Conservation (phyloP, 1,140 invertebrate genomes). For the Nilaparvata lugens region DNA sequence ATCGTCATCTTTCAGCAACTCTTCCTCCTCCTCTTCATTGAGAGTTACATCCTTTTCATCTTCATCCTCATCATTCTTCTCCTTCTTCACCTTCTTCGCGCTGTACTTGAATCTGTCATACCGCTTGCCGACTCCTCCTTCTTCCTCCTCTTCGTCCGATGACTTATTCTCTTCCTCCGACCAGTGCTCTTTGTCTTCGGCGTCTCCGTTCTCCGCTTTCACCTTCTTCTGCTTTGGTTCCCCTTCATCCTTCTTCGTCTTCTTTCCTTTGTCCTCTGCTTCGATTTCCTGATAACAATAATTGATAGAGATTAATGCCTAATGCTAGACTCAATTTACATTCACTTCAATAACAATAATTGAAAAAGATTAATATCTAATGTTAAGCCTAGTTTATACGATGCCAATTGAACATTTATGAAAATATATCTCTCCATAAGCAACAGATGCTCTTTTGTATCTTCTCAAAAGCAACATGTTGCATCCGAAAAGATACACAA, state of each 20-base stretch:
- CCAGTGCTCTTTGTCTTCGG: constrained; percentile 12
- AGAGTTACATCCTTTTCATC: neutral
- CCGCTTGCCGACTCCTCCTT: constrained; percentile 1
- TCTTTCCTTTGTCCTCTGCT: constrained; percentile 3
- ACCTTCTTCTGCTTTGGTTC: constrained; percentile 1
- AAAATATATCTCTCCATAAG: too few species aligned
- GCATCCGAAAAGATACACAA: too few species aligned
- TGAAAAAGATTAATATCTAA: too few species aligned
- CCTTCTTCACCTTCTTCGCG: constrained; percentile 9
- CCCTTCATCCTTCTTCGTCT: neutral
- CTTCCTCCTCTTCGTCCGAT: constrained; percentile 15
- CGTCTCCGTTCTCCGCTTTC: constrained; percentile 4
- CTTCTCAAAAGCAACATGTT: too few species aligned
- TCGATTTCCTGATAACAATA: neutral
- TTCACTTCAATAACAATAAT: too few species aligned
- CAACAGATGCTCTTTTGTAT: too few species aligned
- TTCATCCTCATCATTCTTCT: neutral
- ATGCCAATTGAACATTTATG: too few species aligned
- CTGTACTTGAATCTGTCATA: constrained; percentile 19
- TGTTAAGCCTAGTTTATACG: too few species aligned
- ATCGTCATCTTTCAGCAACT: neutral
- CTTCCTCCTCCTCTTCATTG: neutral
- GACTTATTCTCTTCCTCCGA: constrained; percentile 7
- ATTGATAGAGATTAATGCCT: too few species aligned
- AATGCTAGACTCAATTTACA: too few species aligned